A percentile compares a stretch with the other conserved stretches of the same genome.
phyloP scores from a whole-genome alignment of 2,888 invertebrate genomes.

The Eledone cirrhosa region DNA sequence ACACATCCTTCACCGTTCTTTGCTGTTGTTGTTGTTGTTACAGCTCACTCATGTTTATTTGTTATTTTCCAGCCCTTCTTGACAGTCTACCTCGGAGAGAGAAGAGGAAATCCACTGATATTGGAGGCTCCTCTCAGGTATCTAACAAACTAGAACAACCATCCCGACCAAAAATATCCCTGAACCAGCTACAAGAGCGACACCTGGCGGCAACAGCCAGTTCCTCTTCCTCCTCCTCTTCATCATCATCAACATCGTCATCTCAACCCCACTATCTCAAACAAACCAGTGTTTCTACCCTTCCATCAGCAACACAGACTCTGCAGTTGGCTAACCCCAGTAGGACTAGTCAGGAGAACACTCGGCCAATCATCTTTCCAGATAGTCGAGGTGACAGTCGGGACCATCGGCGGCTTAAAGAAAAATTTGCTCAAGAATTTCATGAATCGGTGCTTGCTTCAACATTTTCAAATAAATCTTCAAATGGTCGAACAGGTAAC shows the following conservation, averaged over 20 bases:
- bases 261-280: constrained; percentile 21
- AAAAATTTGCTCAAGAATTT: constrained; percentile 66
- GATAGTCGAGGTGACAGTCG: constrained; percentile 31
- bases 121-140: constrained; percentile 17
- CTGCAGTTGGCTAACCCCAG: constrained; percentile 26
- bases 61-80: constrained; percentile 3
- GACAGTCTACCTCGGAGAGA: constrained; percentile 26
- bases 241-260: neutral
- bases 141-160: constrained; percentile 30
- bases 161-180: constrained; percentile 31
- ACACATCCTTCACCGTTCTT: too few species aligned
- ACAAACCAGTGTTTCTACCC: constrained; percentile 13
- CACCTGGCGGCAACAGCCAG: constrained; percentile 31
- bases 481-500: constrained; percentile 17
- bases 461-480: constrained; percentile 22
- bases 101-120: constrained; percentile 31
- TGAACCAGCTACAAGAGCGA: constrained; percentile 39
- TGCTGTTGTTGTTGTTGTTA: too few species aligned
- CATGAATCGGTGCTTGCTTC: constrained; percentile 63
- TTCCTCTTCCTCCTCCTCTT: neutral
- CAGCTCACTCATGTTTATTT: neutral
- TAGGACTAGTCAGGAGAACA: constrained; percentile 26
- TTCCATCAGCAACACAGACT: neutral
- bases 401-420: constrained; percentile 38
- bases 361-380: constrained; percentile 36